phyloP scores from a whole-genome alignment of 2,113 vertebrate genomes.

The Phyllostomus hastatus region DNA sequence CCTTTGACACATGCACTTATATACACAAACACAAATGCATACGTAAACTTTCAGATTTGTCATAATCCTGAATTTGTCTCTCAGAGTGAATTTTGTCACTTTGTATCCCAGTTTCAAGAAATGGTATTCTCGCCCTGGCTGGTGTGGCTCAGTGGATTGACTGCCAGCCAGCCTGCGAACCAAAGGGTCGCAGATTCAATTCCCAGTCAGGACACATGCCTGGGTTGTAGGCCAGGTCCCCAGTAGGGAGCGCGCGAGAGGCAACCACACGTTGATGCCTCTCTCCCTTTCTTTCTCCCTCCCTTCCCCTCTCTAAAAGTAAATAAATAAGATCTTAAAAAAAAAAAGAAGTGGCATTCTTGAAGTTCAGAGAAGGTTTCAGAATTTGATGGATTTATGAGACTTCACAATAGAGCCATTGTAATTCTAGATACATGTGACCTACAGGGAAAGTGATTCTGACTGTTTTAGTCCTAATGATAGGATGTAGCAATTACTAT shows the following conservation, averaged over 20 bases:
- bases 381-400: not conserved
- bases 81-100: conserved; percentile 47
- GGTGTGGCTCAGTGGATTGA: too few species aligned
- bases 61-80: conserved; percentile 8
- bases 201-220: too few species aligned
- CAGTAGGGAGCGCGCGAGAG: too few species aligned
- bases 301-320: too few species aligned
- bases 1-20: conserved; percentile 19
- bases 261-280: too few species aligned
- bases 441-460: not conserved
- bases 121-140: not conserved
- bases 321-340: too few species aligned
- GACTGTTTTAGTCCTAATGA: not conserved
- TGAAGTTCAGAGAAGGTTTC: conserved; percentile 26
- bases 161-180: too few species aligned
- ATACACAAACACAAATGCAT: not conserved
- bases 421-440: not conserved
- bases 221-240: too few species aligned
- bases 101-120: not conserved
- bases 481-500: conserved; percentile 21
- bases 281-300: too few species aligned
- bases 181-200: too few species aligned
- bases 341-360: not conserved
- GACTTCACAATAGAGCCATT: conserved; percentile 24
- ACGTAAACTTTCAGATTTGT: conserved; percentile 37